These are phyloP conservation scores for Chaitophorus viminalis DNA, from an alignment of 2,888 invertebrate species.

Conservation along the genomic window DNA sequence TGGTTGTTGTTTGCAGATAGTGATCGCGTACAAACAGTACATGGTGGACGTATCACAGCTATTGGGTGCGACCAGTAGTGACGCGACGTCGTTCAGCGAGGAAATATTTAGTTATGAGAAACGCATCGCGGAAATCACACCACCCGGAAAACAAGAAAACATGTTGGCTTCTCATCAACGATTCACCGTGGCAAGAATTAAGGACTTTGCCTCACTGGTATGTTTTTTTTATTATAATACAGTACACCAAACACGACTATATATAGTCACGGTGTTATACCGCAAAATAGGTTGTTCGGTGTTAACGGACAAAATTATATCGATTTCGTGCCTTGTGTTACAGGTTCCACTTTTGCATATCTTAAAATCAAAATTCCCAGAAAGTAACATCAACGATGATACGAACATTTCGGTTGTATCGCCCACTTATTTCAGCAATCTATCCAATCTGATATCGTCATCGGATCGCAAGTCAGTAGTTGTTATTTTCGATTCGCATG, in stretches of 20 bases:
- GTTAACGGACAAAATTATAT: background rate
- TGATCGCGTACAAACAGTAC: slow-evolving; percentile 69
- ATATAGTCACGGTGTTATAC: background rate
- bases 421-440: slow-evolving; percentile 70
- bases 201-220: slow-evolving; percentile 68
- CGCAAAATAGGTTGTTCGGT: background rate
- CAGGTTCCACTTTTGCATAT: slow-evolving; percentile 69
- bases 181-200: slow-evolving; percentile 68
- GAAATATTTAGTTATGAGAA: slow-evolving; percentile 72
- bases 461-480: slow-evolving; percentile 67
- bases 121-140: slow-evolving; percentile 71
- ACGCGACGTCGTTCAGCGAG: slow-evolving; percentile 69
- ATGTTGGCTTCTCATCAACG: slow-evolving; percentile 67
- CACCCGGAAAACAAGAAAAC: slow-evolving; percentile 66
- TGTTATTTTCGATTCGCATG: background rate
- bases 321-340: slow-evolving; percentile 35
- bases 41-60: slow-evolving; percentile 70
- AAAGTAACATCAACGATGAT: slow-evolving; percentile 69
- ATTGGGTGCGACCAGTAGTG: slow-evolving; percentile 69
- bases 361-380: slow-evolving; percentile 69
- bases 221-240: slow-evolving; percentile 63
- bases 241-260: background rate
- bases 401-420: slow-evolving; percentile 71
- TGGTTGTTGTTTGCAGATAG: slow-evolving; percentile 67
- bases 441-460: slow-evolving; percentile 70